These are phyloP conservation scores for Pediacus dermestoides DNA, from an alignment of 2,888 invertebrate species.

Conservation along the genomic window DNA sequence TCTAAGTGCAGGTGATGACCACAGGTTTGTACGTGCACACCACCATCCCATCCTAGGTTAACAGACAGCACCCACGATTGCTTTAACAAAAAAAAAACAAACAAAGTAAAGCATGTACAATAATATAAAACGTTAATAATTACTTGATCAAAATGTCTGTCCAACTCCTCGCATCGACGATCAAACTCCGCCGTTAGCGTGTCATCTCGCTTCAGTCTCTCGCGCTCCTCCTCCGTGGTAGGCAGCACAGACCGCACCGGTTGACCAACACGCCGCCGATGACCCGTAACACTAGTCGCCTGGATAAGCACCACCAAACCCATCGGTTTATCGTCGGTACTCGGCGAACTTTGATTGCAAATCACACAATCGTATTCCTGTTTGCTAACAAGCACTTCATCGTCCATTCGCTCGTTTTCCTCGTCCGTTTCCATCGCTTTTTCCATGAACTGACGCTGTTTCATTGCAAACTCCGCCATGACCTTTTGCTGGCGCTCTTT, in stretches of 20 bases:
- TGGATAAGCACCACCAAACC: constrained; percentile 85
- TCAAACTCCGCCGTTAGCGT: constrained; percentile 74
- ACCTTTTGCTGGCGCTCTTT: constrained; percentile 87
- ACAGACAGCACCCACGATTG: constrained; percentile 76
- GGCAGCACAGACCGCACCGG: constrained; percentile 59
- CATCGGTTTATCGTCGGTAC: constrained; percentile 78
- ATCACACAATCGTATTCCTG: constrained; percentile 92
- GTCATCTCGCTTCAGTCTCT: constrained; percentile 56
- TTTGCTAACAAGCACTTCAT: constrained; percentile 53
- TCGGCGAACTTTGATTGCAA: constrained; percentile 86
- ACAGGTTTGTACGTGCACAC: constrained; percentile 91
- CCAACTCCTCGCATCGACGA: constrained; percentile 71
- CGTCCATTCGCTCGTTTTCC: constrained; percentile 52
- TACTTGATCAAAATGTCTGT: constrained; percentile 72
- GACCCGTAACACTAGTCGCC: constrained; percentile 85
- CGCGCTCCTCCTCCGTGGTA: constrained; percentile 62
- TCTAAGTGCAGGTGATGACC: constrained; percentile 95
- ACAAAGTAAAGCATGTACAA: neutral
- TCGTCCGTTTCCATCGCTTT: constrained; percentile 63
- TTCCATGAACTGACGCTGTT: constrained; percentile 89
- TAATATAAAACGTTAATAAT: constrained; percentile 25
- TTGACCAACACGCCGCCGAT: constrained; percentile 57
- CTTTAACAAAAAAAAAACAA: constrained; percentile 45
- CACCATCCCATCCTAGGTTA: constrained; percentile 84
- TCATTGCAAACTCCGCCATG: constrained; percentile 89